These are phyloP conservation scores for Notodonta dromedarius DNA, from an alignment of 2,888 invertebrate species.

Conservation along the genomic window DNA sequence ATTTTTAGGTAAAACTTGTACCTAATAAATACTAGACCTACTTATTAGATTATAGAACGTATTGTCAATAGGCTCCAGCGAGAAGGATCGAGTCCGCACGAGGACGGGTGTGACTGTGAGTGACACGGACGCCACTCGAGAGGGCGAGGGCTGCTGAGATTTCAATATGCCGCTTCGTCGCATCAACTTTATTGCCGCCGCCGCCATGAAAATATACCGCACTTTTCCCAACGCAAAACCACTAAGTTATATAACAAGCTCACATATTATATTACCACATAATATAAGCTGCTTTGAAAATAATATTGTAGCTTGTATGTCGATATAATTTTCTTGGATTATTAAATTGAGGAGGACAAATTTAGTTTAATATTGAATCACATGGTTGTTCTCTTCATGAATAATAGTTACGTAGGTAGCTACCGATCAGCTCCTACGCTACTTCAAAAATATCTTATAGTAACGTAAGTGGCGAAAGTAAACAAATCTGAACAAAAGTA, in stretches of 20 bases:
- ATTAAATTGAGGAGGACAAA: no score
- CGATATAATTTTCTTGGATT: no score
- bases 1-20: no score
- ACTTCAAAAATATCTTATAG: no score
- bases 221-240: constrained; percentile 19
- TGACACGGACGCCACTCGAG: constrained; percentile 43
- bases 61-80: constrained; percentile 16
- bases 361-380: no score
- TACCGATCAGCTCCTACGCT: no score
- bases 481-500: no score
- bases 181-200: constrained; percentile 22
- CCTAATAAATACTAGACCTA: no score
- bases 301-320: neutral
- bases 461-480: no score
- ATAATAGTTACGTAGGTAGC: no score
- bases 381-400: no score
- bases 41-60: no score
- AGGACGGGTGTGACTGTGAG: constrained; percentile 41
- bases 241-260: constrained; percentile 16
- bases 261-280: constrained; percentile 1
- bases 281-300: neutral
- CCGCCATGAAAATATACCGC: constrained; percentile 20
- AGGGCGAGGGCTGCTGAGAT: constrained; percentile 36
- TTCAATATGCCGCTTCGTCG: constrained; percentile 42
- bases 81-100: constrained; percentile 20